Evolutionary conservation across 2,888 invertebrate species (phyloP).

Genomic region (Leptodirus hochenwartii): DNA sequence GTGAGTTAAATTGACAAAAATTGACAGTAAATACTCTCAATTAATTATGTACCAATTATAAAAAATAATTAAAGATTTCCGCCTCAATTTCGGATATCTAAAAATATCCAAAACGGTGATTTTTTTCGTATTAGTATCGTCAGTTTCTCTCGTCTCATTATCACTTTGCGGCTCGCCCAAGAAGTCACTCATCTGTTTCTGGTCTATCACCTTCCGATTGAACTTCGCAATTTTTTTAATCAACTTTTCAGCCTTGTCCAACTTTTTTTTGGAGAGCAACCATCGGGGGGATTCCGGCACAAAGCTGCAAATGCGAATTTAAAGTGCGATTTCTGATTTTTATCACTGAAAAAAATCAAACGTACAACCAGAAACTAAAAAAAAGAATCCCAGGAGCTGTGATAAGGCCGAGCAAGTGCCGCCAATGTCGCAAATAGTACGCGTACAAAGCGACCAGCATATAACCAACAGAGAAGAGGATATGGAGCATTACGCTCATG

Average conservation of each 20-base stretch:
- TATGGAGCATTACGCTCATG: no score
- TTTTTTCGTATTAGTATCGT: constrained; percentile 5
- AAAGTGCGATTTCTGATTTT: no score
- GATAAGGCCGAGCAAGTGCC: no score
- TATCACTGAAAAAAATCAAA: no score
- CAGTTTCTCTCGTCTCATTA: neutral
- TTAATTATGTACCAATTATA: constrained; percentile 32
- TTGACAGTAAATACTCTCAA: no score
- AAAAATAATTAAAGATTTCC: constrained; percentile 28
- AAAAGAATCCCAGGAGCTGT: no score
- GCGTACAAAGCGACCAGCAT: no score
- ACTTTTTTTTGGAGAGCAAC: constrained; percentile 37
- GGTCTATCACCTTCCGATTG: constrained; percentile 32
- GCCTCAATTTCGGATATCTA: constrained; percentile 26
- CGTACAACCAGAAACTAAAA: no score
- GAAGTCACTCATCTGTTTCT: constrained; percentile 27
- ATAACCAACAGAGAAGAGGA: no score
- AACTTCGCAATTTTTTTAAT: constrained; percentile 35
- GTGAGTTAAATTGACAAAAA: no score
- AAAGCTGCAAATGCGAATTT: no score
- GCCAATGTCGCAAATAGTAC: no score
- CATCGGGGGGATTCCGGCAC: constrained; percentile 49
- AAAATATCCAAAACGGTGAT: constrained; percentile 28
- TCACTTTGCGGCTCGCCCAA: constrained; percentile 15
- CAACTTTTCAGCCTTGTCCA: constrained; percentile 33